Conservation (phyloP, 2,113 vertebrate genomes). For the Urocitellus parryii region DNA sequence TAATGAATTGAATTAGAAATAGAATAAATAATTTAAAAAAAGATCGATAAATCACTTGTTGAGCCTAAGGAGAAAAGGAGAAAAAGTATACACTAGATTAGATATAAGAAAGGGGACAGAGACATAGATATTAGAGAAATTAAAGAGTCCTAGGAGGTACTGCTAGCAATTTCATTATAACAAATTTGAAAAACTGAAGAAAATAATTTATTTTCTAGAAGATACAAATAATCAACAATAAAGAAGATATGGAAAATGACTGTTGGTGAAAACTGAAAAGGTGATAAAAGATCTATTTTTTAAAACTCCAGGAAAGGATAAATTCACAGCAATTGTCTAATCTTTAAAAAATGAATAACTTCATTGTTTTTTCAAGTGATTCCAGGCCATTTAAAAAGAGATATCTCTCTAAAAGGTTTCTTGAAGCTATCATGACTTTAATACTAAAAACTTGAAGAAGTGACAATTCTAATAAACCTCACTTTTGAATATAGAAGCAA, state of each 20-base stretch:
- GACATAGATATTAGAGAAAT: background rate
- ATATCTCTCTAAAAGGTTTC: background rate
- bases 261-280: background rate
- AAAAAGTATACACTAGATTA: background rate
- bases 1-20: background rate
- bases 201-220: background rate
- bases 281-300: background rate
- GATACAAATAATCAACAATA: background rate
- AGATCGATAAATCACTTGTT: background rate
- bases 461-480: background rate
- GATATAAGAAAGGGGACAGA: background rate
- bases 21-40: background rate
- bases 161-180: background rate
- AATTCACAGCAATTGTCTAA: background rate
- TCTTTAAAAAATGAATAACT: conserved; percentile 28
- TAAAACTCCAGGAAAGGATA: background rate
- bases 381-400: background rate
- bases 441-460: background rate
- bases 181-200: background rate
- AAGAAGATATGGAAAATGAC: background rate
- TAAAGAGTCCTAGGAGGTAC: background rate
- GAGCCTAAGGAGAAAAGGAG: background rate
- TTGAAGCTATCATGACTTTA: background rate
- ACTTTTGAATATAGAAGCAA: background rate
- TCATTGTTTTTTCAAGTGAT: background rate